Evolutionary conservation across 2,113 vertebrate species (phyloP).

Genomic region (Phrynosoma platyrhinos): DNA sequence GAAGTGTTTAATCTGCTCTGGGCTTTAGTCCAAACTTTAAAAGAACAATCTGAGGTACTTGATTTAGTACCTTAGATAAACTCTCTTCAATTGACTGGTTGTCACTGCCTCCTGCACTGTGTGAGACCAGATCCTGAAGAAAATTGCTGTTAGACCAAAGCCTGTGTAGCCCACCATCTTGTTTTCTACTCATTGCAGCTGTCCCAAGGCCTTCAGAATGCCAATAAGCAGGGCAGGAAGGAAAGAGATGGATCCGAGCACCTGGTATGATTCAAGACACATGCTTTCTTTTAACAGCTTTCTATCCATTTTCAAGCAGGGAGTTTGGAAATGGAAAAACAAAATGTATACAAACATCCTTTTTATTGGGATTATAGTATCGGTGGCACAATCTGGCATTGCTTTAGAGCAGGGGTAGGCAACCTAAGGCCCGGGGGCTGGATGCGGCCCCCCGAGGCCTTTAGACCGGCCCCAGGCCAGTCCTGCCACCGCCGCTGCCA

Average conservation of each 20-base stretch:
- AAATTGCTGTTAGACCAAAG: not conserved
- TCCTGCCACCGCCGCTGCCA: no score
- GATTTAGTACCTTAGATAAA: no score
- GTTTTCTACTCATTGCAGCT: not conserved
- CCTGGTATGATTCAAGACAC: not conserved
- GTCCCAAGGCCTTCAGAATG: not conserved
- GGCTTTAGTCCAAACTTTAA: no score
- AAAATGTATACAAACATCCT: not conserved
- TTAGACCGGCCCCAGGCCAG: no score
- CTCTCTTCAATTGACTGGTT: no score
- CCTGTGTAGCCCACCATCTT: not conserved
- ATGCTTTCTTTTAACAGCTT: not conserved
- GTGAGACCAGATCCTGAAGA: not conserved
- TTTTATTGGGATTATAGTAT: not conserved
- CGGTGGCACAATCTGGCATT: not conserved
- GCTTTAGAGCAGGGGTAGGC: not conserved
- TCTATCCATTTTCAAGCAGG: not conserved
- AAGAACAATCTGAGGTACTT: no score
- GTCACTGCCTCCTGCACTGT: no score
- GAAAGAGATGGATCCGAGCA: not conserved
- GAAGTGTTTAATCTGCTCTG: no score
- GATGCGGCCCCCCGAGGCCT: no score
- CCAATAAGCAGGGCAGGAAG: not conserved
- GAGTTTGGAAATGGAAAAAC: not conserved
- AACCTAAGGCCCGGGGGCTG: no score